Conservation (phyloP, 2,888 invertebrate genomes). For the Scelioninae gen. 1 region DNA sequence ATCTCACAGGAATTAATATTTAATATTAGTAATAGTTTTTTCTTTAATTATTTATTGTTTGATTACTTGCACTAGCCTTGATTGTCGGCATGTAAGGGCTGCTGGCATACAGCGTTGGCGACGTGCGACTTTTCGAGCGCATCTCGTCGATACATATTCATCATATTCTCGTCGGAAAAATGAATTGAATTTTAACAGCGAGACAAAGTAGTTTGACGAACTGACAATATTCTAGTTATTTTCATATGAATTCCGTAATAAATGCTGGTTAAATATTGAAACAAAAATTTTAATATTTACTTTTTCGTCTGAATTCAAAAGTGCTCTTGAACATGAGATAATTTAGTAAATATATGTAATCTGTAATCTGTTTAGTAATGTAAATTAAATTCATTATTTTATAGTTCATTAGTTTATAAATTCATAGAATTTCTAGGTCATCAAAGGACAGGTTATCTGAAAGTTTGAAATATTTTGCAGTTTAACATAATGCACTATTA, state of each 20-base stretch:
- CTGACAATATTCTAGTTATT: neutral
- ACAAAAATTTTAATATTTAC: no score
- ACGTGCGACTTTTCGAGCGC: slow-evolving; percentile 75
- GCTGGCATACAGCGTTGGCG: slow-evolving; percentile 80
- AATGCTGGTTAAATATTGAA: no score
- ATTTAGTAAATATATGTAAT: no score
- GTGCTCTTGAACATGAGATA: no score
- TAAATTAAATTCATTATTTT: no score
- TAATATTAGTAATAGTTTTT: slow-evolving; percentile 64
- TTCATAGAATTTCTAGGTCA: no score
- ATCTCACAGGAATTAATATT: slow-evolving; percentile 70
- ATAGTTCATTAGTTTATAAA: no score
- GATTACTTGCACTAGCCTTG: slow-evolving; percentile 84
- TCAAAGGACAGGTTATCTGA: no score
- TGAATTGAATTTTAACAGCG: neutral
- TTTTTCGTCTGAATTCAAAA: no score
- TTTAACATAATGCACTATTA: no score
- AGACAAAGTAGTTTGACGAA: neutral
- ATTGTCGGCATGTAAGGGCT: slow-evolving; percentile 84
- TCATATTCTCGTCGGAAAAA: slow-evolving; percentile 52
- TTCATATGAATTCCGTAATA: neutral
- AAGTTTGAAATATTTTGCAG: no score
- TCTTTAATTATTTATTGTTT: slow-evolving; percentile 81
- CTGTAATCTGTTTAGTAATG: no score
- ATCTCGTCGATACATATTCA: slow-evolving; percentile 57